Evolutionary conservation across 2,113 vertebrate species (phyloP), one percentile per base, ranked within the genome.

Genomic region (Barbus barbus): DNA sequence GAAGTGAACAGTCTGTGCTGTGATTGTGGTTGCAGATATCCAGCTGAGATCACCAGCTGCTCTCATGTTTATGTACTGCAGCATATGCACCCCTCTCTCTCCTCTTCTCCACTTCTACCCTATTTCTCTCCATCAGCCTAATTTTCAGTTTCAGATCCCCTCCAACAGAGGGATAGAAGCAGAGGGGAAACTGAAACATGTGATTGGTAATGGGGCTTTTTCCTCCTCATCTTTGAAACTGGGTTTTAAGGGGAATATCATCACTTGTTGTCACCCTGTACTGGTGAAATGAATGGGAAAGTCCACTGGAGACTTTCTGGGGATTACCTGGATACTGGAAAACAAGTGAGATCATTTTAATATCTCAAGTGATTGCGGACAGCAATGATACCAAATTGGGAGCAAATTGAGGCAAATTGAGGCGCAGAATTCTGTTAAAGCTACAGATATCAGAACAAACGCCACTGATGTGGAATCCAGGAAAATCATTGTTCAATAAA

Each of bases 21-120:
- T 81, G 80, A 74, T 76, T 65, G 31, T 24, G 28, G 41, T 22
- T 65, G 46, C 53, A 61, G 84, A 84, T 78, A 26, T 78, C 72
- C 80, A 77, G 63, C 63, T 63, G 77, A 86, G 82, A 81, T 71
- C 48, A 82, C 84, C 87, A 86, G 81, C 82, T 82, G 78, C 81
- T 74, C 61, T 78, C 71, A 74, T 88, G 81, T 65, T 41, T 26
- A 63, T 74, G 14, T 28, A 16, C 48, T 20, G 36, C 77, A 63
- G 22, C 5, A 67, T 82, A 65, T 16, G 33, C 56, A 38, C 58
- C 22, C 22, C 65, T 24, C 31, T 65, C 56, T 26, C 41, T 74
- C 44, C 69, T 48, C 31, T 9, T 61, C 44, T 20, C 46, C 33
- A 22, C 26, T 13, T 69, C 13, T 24, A 9, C 44, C 9, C 14